A percentile compares a stretch with the other conserved stretches of the same genome.
phyloP scores from a whole-genome alignment of 2,113 vertebrate genomes.

The Hypocryptadius cinnamomeus region DNA sequence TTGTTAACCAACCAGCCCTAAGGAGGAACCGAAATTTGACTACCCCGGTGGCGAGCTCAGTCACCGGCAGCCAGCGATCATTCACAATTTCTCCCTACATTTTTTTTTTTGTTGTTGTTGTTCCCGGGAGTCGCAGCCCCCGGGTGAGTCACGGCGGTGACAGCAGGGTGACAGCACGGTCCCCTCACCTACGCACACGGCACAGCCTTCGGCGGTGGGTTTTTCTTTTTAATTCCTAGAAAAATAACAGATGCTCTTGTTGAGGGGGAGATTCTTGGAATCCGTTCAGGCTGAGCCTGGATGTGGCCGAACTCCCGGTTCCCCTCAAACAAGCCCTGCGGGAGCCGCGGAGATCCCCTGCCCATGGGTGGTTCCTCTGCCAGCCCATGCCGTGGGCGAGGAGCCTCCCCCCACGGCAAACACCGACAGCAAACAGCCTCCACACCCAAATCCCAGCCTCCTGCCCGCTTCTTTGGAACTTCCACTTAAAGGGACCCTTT shows the following conservation, averaged over 20 bases:
- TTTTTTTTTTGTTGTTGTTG: background rate
- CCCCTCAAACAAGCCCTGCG: background rate
- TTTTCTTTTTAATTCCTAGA: background rate
- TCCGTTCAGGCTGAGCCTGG: background rate
- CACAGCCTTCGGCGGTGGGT: background rate
- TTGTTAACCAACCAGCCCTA: background rate
- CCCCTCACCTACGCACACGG: background rate
- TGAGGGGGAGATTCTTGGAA: constrained; percentile 17
- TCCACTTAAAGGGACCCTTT: background rate
- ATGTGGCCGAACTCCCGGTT: background rate
- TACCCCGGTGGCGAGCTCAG: background rate
- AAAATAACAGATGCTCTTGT: constrained; percentile 42
- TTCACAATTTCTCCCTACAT: background rate
- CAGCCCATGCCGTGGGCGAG: accelerated
- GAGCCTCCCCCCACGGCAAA: background rate
- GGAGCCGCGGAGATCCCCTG: background rate
- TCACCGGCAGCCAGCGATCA: background rate
- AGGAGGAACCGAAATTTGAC: background rate
- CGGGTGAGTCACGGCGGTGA: background rate
- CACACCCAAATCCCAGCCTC: background rate
- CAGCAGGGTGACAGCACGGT: background rate
- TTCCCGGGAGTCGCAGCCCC: background rate
- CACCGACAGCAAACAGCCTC: background rate
- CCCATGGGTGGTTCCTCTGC: background rate
- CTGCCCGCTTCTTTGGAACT: background rate